Evolutionary conservation across 2,888 invertebrate genomes (phyloP).

Genomic region (Rhamnusium bicolor): DNA sequence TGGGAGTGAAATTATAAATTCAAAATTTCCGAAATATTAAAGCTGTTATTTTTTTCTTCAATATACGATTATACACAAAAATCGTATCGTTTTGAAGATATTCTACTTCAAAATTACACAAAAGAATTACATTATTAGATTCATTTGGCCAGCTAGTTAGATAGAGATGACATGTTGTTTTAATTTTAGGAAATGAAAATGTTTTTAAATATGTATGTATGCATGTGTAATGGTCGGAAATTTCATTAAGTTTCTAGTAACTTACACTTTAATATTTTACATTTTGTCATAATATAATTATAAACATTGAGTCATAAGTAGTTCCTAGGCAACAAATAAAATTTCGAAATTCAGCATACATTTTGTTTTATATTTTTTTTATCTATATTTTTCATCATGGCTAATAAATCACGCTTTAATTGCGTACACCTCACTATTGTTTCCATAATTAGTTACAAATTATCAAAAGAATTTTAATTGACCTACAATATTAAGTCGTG

Average conservation of each 20-base stretch:
- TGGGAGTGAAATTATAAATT: too few species aligned
- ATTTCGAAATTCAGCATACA: not conserved
- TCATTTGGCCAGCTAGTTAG: too few species aligned
- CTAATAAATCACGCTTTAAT: not conserved
- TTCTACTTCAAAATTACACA: too few species aligned
- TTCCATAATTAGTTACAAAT: constrained; percentile 7
- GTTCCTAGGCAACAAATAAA: not conserved
- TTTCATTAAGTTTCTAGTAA: not conserved
- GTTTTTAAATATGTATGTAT: too few species aligned
- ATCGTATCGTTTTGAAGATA: too few species aligned
- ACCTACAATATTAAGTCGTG: constrained; percentile 7
- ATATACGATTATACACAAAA: too few species aligned
- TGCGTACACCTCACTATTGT: not conserved
- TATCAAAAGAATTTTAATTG: constrained; percentile 7
- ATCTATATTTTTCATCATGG: not conserved
- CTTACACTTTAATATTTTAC: not conserved
- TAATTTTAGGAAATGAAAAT: too few species aligned
- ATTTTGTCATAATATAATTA: not conserved
- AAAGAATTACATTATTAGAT: too few species aligned
- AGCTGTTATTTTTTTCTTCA: too few species aligned
- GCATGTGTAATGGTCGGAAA: not conserved
- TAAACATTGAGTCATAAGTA: not conserved
- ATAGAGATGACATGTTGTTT: too few species aligned
- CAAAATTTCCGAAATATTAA: too few species aligned
- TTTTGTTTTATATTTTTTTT: not conserved